phyloP scores from a whole-genome alignment of 2,113 vertebrate species.

The Puffinus mauretanicus region DNA sequence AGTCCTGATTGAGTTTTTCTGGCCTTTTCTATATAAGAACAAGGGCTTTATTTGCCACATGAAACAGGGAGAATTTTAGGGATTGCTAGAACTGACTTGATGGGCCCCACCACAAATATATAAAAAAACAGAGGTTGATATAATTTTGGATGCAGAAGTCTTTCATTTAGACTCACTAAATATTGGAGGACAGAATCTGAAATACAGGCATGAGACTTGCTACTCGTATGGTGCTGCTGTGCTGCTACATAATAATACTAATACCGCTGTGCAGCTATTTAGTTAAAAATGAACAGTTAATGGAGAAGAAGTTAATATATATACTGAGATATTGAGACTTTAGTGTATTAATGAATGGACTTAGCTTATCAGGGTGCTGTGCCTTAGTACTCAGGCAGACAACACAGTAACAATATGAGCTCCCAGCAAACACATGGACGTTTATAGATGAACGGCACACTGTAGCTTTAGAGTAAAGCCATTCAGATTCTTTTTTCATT shows the following conservation, averaged over 20 bases:
- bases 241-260: not conserved
- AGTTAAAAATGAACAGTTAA: not conserved
- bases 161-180: not conserved
- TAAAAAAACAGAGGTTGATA: not conserved
- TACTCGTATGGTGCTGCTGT: not conserved
- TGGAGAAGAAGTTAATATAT: not conserved
- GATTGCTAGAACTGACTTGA: not conserved
- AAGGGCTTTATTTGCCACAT: not conserved
- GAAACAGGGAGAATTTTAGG: not conserved
- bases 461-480: not conserved
- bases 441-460: not conserved
- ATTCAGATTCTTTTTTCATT: not conserved
- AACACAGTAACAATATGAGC: not conserved
- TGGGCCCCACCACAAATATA: not conserved
- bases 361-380: not conserved
- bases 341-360: not conserved
- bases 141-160: not conserved
- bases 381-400: not conserved
- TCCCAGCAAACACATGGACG: not conserved
- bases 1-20: not conserved
- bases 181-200: not conserved
- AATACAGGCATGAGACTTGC: not conserved
- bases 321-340: not conserved
- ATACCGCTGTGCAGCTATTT: not conserved
- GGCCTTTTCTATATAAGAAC: not conserved